These are phyloP conservation scores for Harlomillsia oculata DNA, from an alignment of 1,140 invertebrate genomes.

Conservation along the genomic window DNA sequence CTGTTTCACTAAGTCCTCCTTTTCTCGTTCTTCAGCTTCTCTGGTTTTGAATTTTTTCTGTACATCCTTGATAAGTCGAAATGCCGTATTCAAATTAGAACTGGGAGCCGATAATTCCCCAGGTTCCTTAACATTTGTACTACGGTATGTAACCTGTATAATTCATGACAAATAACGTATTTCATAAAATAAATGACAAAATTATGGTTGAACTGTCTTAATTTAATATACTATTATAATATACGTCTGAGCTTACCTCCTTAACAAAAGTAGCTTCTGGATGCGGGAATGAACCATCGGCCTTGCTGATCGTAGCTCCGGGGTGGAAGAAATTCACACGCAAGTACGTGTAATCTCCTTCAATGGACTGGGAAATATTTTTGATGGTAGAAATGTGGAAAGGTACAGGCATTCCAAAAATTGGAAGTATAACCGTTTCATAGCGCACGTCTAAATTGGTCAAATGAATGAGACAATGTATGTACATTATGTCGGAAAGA, in stretches of 20 bases:
- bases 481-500: neutral
- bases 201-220: neutral
- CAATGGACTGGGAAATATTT: conserved; percentile 95
- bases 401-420: conserved; percentile 90
- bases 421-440: conserved; percentile 92
- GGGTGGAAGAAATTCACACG: conserved; percentile 99
- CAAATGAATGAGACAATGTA: conserved; percentile 27
- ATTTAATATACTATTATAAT: neutral
- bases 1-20: conserved; percentile 97
- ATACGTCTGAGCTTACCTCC: too few relatives aligned
- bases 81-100: conserved; percentile 90
- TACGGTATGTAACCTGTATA: conserved; percentile 78
- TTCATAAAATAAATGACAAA: neutral
- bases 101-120: conserved; percentile 92
- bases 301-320: conserved; percentile 85
- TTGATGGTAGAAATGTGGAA: conserved; percentile 99
- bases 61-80: conserved; percentile 96
- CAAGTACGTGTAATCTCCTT: conserved; percentile 98
- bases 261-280: conserved; percentile 95
- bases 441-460: conserved; percentile 77
- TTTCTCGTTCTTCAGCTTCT: conserved; percentile 96
- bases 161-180: neutral
- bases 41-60: conserved; percentile 98
- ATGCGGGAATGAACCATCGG: conserved; percentile 82
- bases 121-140: conserved; percentile 94